Evolutionary conservation across 2,888 invertebrate species (phyloP), one percentile per base, ranked within the genome.

Genomic region (Syrista parreyssii): DNA sequence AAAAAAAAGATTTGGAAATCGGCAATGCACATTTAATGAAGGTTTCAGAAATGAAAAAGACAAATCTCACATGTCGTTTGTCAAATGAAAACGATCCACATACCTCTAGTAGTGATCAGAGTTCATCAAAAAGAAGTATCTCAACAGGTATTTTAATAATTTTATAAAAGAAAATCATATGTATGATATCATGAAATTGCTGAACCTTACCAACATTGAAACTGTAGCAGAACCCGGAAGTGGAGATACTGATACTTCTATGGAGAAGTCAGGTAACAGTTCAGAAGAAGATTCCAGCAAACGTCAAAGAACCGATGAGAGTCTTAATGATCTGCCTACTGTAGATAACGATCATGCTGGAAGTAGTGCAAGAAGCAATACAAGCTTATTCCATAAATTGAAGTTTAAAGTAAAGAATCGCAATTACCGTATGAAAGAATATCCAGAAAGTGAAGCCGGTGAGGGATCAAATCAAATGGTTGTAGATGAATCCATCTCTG

Each of bases 381-480:
- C 83, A 9, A 83, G 78, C 15, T 55, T 55, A 36, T 87, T 88
- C 79, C 79, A 82, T 68, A 89, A 86, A 78, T 79, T 85, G 6
- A 86, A 86, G 77, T 84, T 85, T 12, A 88, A 85, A 81, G 77
- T 86, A 4, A 88, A 86, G 71, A 87, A 85, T 34, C 87, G 90
- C 75, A 89, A 87, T 82, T 89, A 89, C 79, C 85, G 88, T 15
- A 81, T 78, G 68, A 86, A 86, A 79, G 84, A 78, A 75, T 77
- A 69, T 73, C n/a, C 71, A 33, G 71, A 31, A 15, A 81, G 77
- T 36, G 86, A 86, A 71, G 69, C 73, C 68, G 75, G 74, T 15
- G 84, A 85, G 23, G 81, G 78, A 77, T 76, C 79, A 6, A 83
- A 77, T 73, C 85, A 85, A 31, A 73, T 75, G 55, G 33, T 75